Percentiles rank a stretch among this genome's conserved stretches.
Evolutionary conservation across 35 echinoderm and acorn worm genomes (phyloP).

Genomic region (Eucidaris tribuloides): DNA sequence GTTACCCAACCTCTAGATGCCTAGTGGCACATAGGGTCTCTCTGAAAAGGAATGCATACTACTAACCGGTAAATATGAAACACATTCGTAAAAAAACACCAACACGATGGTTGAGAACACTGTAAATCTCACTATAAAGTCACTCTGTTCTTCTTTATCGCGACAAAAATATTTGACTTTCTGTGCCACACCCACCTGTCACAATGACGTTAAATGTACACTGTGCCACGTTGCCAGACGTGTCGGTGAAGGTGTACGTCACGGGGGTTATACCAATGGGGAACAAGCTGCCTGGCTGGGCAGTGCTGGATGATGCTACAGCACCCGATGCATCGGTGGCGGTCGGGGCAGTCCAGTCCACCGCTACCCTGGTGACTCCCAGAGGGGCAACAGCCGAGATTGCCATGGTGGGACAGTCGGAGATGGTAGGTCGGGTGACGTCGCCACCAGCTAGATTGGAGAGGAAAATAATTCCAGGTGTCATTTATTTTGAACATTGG

Average conservation of each 20-base stretch:
- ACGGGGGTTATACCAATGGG: conserved; percentile 29
- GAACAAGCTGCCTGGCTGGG: conserved; percentile 32
- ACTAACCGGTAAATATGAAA: background rate
- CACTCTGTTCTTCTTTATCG: background rate
- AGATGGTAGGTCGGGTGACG: background rate
- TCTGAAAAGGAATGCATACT: no score
- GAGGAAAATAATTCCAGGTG: no score
- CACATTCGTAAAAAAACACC: background rate
- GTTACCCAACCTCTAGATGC: no score
- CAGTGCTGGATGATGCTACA: background rate
- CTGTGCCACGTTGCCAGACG: background rate
- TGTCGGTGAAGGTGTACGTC: conserved; percentile 51
- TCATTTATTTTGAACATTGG: no score
- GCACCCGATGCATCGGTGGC: conserved; percentile 31
- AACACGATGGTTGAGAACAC: background rate
- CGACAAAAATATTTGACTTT: background rate
- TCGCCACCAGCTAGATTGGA: background rate
- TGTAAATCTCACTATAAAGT: background rate
- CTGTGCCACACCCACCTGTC: background rate
- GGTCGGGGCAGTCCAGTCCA: conserved; percentile 18
- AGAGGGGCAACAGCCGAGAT: conserved; percentile 20
- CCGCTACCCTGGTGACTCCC: background rate
- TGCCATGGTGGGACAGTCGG: background rate
- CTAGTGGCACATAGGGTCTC: no score
- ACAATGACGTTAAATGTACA: conserved; percentile 49